Percentiles rank a stretch among this genome's conserved stretches.
Conservation (phyloP, 92 coral and sea anemone species). For the Meandrina meandrites region DNA sequence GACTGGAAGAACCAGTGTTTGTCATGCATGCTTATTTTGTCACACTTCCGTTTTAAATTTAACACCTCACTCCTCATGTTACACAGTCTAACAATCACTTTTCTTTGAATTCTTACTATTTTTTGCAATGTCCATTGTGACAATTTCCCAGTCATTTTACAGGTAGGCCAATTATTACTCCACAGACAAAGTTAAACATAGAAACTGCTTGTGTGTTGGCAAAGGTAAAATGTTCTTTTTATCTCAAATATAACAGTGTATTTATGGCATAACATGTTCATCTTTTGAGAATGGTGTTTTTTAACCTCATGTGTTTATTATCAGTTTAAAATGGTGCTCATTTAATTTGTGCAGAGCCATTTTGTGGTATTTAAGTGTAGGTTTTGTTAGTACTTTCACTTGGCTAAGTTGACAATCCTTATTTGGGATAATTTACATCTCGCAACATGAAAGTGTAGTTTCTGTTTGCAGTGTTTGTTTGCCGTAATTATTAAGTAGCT, state of each 20-base stretch:
- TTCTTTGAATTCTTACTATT: background rate
- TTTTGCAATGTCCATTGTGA: background rate
- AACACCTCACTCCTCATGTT: background rate
- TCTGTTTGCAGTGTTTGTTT: background rate
- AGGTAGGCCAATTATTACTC: background rate
- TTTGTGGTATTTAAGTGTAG: constrained; percentile 20
- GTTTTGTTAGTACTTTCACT: background rate
- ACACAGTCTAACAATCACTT: background rate
- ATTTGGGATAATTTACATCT: constrained; percentile 13
- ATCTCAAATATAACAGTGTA: constrained; percentile 15
- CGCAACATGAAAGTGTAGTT: background rate
- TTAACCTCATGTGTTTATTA: background rate
- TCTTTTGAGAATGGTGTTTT: background rate
- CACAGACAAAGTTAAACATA: constrained; percentile 15
- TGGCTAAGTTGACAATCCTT: constrained; percentile 14
- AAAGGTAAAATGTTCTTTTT: background rate
- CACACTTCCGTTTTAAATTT: background rate
- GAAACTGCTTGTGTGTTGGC: constrained; percentile 16
- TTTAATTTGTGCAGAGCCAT: constrained; percentile 3
- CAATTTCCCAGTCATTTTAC: background rate
- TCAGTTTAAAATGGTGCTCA: constrained; percentile 4
- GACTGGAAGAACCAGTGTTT: background rate
- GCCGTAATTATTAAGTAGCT: background rate
- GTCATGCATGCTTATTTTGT: background rate
- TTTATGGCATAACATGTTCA: constrained; percentile 20